Base-by-base conservation (phyloP, 2,113 vertebrate genomes). In the Arothron firmamentum region DNA sequence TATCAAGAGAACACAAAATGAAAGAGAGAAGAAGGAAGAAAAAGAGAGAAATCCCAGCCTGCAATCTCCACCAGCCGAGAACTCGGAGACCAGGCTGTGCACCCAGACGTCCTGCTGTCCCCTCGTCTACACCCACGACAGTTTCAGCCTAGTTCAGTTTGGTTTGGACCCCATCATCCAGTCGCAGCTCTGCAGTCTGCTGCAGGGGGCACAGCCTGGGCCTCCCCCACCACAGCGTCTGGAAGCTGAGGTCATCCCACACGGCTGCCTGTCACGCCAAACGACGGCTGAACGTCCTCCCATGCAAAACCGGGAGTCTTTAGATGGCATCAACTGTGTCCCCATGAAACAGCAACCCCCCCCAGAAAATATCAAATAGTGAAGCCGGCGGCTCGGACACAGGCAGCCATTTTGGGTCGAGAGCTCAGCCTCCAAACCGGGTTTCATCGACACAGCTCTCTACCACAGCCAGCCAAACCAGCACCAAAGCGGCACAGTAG, bases 191-290 rank as follows among this genome's bases (percentile, higher is more conserved):
- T 72, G 54, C 67, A 50, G 65, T 77, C 78, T 55, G 67, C 52
- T 74, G 60, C 74, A 84, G 81, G 82, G 34, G 85, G 86, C 85
- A 80, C 54, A 49, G 74, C 81, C 68, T 59, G 67, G 53, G 67
- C 80, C 78, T 80, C 84, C 43, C 64, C 59, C 73, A 74, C 54
- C 34, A 53, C 46, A 50, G 67, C 51, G 80, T 81, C 77, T 85
- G 83, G 70, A 83, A 10, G 63, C 82, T 85, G 82, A 88, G 75
- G 57, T 87, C 80, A 84, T 74, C 69, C 61, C 71, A 77, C 68
- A 79, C 71, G 75, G 79, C 77, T 87, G 86, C 77, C 83, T 65
- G 12, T 2, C 13, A 62, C 58, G 47, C 14, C 65, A 50, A 68
- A 57, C 3, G 34, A 38, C 34, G 9, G 34, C 10, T 38, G 34